Evolutionary conservation across 2,888 invertebrate genomes (phyloP).

Genomic region (Linnaemya vulpina): DNA sequence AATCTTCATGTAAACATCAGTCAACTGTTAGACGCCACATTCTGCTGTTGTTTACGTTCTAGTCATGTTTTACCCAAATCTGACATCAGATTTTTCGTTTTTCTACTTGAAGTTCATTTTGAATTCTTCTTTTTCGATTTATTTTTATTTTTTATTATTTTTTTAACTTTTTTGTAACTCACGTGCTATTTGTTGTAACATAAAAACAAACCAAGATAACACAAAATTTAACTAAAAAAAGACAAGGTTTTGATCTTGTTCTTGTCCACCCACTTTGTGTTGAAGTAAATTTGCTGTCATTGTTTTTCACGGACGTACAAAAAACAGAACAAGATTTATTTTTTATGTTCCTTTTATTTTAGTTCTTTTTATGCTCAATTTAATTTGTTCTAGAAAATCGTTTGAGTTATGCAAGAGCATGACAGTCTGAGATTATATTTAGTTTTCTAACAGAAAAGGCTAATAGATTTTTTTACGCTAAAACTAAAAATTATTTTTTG

Average conservation of each 20-base stretch:
- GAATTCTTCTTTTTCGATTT: constrained; percentile 23
- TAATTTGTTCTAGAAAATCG: constrained; percentile 63
- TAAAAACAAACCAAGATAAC: background rate
- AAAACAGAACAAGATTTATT: constrained; percentile 28
- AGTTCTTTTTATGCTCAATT: constrained; percentile 46
- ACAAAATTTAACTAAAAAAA: constrained; percentile 23
- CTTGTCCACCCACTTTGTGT: constrained; percentile 71
- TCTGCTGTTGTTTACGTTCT: constrained; percentile 64
- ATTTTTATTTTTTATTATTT: constrained; percentile 46
- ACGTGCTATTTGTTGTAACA: constrained; percentile 63
- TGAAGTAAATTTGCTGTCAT: constrained; percentile 71
- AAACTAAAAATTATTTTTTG: background rate
- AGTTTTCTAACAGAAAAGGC: constrained; percentile 28
- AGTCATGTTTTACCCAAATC: constrained; percentile 70
- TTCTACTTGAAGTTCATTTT: constrained; percentile 26
- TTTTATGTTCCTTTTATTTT: constrained; percentile 22
- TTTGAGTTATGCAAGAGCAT: constrained; percentile 64
- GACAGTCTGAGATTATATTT: constrained; percentile 26
- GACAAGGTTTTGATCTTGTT: constrained; percentile 70
- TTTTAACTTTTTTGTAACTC: constrained; percentile 42
- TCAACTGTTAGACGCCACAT: constrained; percentile 77
- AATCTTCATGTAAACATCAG: constrained; percentile 82
- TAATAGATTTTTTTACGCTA: constrained; percentile 23
- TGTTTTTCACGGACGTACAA: constrained; percentile 42
- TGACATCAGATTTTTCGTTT: constrained; percentile 67